phyloP scores from a whole-genome alignment of 2,797 vertebrate genomes.

The Girardinus metallicus region DNA sequence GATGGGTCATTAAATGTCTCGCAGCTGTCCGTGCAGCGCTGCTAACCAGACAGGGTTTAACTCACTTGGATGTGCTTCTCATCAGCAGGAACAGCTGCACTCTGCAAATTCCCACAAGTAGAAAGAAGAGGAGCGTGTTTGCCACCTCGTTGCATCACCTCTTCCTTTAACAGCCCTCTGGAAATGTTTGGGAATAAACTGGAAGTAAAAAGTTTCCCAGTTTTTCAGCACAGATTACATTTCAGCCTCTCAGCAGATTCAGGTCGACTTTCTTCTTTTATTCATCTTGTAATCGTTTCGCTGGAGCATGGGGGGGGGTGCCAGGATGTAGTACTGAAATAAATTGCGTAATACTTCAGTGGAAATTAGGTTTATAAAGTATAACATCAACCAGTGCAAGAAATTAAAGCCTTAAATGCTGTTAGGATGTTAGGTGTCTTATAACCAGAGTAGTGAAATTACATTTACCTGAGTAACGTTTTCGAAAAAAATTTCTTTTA shows the following conservation, averaged over 20 bases:
- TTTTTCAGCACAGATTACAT: background rate
- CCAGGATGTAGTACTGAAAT: background rate
- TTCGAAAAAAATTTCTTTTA: no score
- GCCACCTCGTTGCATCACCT: constrained; percentile 9
- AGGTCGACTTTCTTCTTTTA: background rate
- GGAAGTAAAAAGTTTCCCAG: background rate
- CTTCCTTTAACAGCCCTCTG: background rate
- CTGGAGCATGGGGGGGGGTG: background rate
- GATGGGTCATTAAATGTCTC: background rate
- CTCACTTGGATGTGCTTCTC: background rate
- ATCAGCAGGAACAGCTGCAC: constrained; percentile 1
- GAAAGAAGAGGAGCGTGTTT: background rate
- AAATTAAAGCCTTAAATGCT: background rate
- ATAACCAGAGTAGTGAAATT: background rate
- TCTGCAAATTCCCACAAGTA: background rate
- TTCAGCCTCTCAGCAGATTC: constrained; percentile 1
- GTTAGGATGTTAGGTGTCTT: background rate
- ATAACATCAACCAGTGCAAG: background rate
- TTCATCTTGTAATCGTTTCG: background rate
- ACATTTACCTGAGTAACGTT: no score
- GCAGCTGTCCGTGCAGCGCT: background rate
- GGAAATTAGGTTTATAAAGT: background rate
- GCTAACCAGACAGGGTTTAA: constrained; percentile 9
- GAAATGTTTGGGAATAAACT: background rate
- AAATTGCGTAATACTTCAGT: background rate